phyloP scores from a whole-genome alignment of 2,888 invertebrate genomes.

The Phania funesta region DNA sequence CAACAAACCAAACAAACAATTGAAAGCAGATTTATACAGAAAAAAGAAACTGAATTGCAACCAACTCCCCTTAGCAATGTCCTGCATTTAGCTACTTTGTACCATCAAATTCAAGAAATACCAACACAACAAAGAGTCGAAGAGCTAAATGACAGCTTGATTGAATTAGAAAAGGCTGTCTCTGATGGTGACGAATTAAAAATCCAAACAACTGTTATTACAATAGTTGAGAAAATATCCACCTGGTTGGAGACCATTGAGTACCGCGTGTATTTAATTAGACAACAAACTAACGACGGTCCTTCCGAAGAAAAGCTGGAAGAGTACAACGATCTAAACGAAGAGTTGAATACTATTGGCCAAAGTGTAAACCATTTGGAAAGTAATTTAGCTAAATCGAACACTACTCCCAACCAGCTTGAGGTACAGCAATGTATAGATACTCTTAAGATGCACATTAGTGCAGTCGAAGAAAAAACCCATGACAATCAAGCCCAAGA shows the following conservation, averaged over 20 bases:
- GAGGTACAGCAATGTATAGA: slow-evolving; percentile 83
- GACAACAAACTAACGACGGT: slow-evolving; percentile 82
- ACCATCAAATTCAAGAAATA: slow-evolving; percentile 82
- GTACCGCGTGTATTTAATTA: slow-evolving; percentile 86
- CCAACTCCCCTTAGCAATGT: slow-evolving; percentile 84
- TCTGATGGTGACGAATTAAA: slow-evolving; percentile 82
- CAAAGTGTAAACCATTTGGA: slow-evolving; percentile 85
- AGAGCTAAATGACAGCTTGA: slow-evolving; percentile 82
- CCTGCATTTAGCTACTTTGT: slow-evolving; percentile 83
- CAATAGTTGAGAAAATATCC: slow-evolving; percentile 89
- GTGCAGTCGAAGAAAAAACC: slow-evolving; percentile 86
- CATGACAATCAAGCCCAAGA: slow-evolving; percentile 83
- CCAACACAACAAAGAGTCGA: slow-evolving; percentile 82
- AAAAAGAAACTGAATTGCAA: slow-evolving; percentile 81
- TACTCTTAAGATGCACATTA: slow-evolving; percentile 85
- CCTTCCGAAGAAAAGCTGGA: slow-evolving; percentile 83
- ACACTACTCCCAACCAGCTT: slow-evolving; percentile 75
- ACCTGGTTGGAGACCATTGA: slow-evolving; percentile 93
- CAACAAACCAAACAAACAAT: slow-evolving; percentile 82
- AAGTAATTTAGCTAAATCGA: slow-evolving; percentile 81
- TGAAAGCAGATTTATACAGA: slow-evolving; percentile 82
- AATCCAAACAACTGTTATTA: slow-evolving; percentile 86
- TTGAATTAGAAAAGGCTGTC: slow-evolving; percentile 81
- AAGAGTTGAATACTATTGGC: slow-evolving; percentile 85
- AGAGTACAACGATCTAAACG: slow-evolving; percentile 84